Evolutionary conservation across 2,888 invertebrate species (phyloP).

Genomic region (Eupithecia dodoneata): DNA sequence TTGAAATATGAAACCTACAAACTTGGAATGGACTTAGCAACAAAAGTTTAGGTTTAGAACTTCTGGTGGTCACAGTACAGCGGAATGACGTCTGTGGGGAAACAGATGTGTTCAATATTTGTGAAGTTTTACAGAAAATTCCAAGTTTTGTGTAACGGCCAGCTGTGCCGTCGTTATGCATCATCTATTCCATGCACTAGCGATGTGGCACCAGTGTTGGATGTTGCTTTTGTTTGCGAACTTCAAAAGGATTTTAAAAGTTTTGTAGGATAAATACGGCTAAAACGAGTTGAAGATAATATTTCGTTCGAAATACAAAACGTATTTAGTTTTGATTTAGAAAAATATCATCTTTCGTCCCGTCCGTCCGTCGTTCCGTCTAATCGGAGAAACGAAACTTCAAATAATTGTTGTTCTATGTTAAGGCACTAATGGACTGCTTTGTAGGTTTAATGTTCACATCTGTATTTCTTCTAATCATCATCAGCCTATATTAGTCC

Average conservation of each 20-base stretch:
- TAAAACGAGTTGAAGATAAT: neutral
- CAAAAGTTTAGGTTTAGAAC: neutral
- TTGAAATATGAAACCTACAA: neutral
- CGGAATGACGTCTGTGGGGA: neutral
- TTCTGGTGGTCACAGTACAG: neutral
- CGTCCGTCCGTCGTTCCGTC: neutral
- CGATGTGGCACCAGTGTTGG: neutral
- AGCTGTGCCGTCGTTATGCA: neutral
- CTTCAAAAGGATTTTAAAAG: neutral
- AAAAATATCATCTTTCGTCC: neutral
- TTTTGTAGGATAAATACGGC: neutral
- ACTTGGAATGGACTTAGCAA: neutral
- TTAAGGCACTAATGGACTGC: too few relatives aligned
- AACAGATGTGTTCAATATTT: constrained; percentile 6
- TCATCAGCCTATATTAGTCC: too few relatives aligned
- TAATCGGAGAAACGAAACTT: too few relatives aligned
- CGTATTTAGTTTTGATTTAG: neutral
- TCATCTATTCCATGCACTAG: constrained; percentile 7
- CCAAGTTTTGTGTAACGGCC: constrained; percentile 5
- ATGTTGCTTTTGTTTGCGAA: neutral
- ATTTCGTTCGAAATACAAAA: neutral
- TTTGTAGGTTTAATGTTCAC: too few relatives aligned
- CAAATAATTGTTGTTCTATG: too few relatives aligned
- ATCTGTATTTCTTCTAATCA: too few relatives aligned
- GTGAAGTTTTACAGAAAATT: neutral